A percentile compares a stretch with the other conserved stretches of the same genome.
These are phyloP conservation scores for Hemistola chrysoprasaria DNA, from an alignment of 2,888 invertebrate genomes.

Conservation along the genomic window DNA sequence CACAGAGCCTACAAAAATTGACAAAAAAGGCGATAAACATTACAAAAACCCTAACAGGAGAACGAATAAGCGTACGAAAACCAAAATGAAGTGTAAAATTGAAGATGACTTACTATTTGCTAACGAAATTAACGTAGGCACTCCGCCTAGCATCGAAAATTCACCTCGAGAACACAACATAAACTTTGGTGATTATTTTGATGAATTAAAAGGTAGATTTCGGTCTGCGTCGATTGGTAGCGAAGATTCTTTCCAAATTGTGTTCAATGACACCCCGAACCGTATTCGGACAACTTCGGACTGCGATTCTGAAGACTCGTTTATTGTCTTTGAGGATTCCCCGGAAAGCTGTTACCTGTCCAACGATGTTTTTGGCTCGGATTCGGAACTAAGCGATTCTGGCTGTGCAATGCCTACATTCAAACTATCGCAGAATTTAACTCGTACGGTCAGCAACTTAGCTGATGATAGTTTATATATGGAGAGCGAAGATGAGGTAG, in stretches of 20 bases:
- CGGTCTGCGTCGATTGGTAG: constrained; percentile 51
- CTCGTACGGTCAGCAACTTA: constrained; percentile 62
- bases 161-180: constrained; percentile 30
- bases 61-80: constrained; percentile 41
- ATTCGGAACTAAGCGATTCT: constrained; percentile 46
- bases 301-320: constrained; percentile 83
- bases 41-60: constrained; percentile 47
- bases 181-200: constrained; percentile 47
- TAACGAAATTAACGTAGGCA: constrained; percentile 46
- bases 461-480: constrained; percentile 64
- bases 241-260: constrained; percentile 74
- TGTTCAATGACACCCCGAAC: constrained; percentile 56
- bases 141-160: constrained; percentile 40
- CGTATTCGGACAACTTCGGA: constrained; percentile 58
- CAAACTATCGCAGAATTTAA: constrained; percentile 46
- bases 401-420: constrained; percentile 46
- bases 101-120: constrained; percentile 53
- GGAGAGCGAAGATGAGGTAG: constrained; percentile 61
- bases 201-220: constrained; percentile 67
- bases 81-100: constrained; percentile 43
- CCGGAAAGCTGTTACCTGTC: constrained; percentile 67
- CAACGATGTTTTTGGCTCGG: constrained; percentile 59
- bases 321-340: constrained; percentile 75
- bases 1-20: constrained; percentile 31
- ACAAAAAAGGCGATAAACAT: constrained; percentile 40